phyloP scores from a whole-genome alignment of 2,113 vertebrate species.

The Choloepus hoffmanni region DNA sequence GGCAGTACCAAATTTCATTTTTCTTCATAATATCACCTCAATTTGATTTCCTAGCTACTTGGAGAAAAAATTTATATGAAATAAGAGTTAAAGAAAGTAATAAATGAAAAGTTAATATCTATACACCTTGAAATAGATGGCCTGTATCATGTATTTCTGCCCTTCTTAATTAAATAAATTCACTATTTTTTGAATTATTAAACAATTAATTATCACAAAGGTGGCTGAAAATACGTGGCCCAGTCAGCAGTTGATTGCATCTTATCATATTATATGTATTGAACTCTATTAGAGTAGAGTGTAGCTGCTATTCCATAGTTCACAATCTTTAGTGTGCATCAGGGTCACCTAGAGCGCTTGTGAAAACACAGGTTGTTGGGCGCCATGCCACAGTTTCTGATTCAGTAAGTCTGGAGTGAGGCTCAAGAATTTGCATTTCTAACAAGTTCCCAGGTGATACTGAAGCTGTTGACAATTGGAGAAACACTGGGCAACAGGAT shows the following conservation, averaged over 20 bases:
- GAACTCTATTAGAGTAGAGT: not conserved
- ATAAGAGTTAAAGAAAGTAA: constrained; percentile 20
- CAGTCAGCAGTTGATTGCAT: constrained; percentile 9
- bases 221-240: constrained; percentile 9
- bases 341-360: not conserved
- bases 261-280: not conserved
- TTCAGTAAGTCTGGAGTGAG: constrained; percentile 3
- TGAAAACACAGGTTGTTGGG: not conserved
- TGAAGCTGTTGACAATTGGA: not conserved
- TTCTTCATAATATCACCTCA: constrained; percentile 34
- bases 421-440: constrained; percentile 31
- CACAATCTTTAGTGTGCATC: not conserved
- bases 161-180: constrained; percentile 15
- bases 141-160: not conserved
- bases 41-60: constrained; percentile 1
- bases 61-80: constrained; percentile 12
- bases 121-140: not conserved
- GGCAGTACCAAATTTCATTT: not conserved
- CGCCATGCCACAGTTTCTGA: not conserved
- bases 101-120: not conserved
- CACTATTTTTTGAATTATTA: constrained; percentile 49
- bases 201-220: constrained; percentile 7
- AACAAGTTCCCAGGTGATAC: constrained; percentile 7
- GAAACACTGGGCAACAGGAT: not conserved
- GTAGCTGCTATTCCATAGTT: not conserved